Base-by-base conservation (phyloP, 2,888 invertebrate genomes). In the Hypomecis punctinalis region DNA sequence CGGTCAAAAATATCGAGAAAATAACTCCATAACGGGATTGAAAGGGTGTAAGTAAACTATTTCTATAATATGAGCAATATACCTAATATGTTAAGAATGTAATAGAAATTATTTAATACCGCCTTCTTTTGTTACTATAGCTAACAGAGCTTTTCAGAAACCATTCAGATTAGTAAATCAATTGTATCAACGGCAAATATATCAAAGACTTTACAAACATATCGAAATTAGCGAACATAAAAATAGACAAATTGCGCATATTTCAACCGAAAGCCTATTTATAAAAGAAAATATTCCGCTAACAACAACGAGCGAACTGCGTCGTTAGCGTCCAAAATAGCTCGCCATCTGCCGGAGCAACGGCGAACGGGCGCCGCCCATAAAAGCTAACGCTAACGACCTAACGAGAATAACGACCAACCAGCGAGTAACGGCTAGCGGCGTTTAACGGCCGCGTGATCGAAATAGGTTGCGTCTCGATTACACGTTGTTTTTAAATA, bases 321-420 rank as follows among this genome's bases (percentile, higher is more conserved):
- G 69, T 63, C 69, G 66, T 71, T 59, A 71, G 67, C 48, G 45
- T 64, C 72, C 52, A 63, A 77, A 78, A 79, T 76, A 79, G 70
- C 69, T 76, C 80, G 86, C 86, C 87, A 88, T 86, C 86, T 88
- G 78, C 72, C 73, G 81, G 69, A 57, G 66, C 59, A 68, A 70
- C 71, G 65, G 64, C 66, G 68, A 80, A 81, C 80, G 74, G 61
- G 43, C 66, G 65, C 66, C 65, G 70, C 66, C 78, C 76, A 72
- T 74, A 79, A 71, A 74, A 69, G 79, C 73, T 72, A 69, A 70
- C 74, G 74, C 71, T 85, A 86, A 87, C 86, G 88, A 73, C 49
- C 77, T 79, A 85, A 82, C 87, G 84, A 82, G 76, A 86, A 86
- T 88, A 89, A 87, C 87, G 89, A 78, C 84, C 77, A 80, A 80